Conservation (phyloP, 2,797 vertebrate species). For the Oreochromis mossambicus region DNA sequence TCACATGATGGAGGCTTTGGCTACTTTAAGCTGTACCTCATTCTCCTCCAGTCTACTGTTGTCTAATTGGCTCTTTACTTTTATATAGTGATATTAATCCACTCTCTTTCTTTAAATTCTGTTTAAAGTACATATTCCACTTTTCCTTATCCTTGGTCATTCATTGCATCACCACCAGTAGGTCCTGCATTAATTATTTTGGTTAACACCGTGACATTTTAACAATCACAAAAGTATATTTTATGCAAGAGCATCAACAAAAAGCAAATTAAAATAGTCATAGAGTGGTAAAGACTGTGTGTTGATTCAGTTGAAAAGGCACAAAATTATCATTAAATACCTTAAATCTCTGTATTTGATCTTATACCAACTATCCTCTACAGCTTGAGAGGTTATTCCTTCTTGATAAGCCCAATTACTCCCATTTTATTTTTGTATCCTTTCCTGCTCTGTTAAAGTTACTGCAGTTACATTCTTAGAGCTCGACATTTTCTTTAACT, state of each 20-base stretch:
- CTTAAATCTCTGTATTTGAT: not conserved
- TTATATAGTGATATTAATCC: not conserved
- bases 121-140: not conserved
- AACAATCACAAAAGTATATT: not conserved
- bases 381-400: not conserved
- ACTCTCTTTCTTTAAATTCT: not conserved
- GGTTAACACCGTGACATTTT: not conserved
- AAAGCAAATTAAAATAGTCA: not conserved
- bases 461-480: not conserved
- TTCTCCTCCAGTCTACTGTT: not conserved
- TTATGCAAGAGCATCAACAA: not conserved
- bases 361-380: not conserved
- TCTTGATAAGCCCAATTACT: not conserved
- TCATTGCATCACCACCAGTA: not conserved
- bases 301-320: not conserved
- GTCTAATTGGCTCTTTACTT: not conserved
- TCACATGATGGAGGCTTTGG: not conserved
- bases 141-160: not conserved
- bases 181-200: not conserved
- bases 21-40: not conserved
- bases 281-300: not conserved
- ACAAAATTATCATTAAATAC: not conserved
- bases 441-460: not conserved
- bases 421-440: not conserved
- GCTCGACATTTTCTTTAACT: not conserved